Base-by-base conservation (phyloP, 1,140 invertebrate species). In the Eueides isabella region DNA sequence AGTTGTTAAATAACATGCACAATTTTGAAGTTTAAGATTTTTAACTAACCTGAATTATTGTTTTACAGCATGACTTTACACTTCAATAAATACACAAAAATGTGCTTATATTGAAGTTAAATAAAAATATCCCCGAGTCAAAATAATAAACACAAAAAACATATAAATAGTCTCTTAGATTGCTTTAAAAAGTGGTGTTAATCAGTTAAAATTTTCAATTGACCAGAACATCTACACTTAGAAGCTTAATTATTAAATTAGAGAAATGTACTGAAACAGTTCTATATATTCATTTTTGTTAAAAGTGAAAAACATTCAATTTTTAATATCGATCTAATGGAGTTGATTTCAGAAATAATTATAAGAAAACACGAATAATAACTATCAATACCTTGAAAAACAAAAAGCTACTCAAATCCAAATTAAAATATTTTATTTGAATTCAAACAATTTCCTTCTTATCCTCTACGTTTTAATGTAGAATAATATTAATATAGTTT, bases 31-130 rank as follows among this genome's bases (percentile, higher is more conserved):
- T 23, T 66, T 38, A 33, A 67, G 66, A 64, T 75, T 74, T 74
- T 76, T 44, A 76, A 75, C 64, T 75, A 75, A 78, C 63, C 72
- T 67, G 48, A n/a, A 33, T 61, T 66, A 67, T 41, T 29, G 67
- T 73, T 71, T 73, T 71, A 55, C 48, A 75, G 77, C 77, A 78
- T 78, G 77, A 55, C 12, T 55, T 35, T 69, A 48, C 31, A 61
- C 30, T 9, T 33, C 23, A 33, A 41, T 41, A 28, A 41, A 41
- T 38, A 41, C 1, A 44, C 2, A 23, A 48, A 67, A 1, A 31
- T 12, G 12, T 26, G 48, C 26, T 55, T 55, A 55, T 26, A 55
- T 26, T 55, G 23, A 55, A 23, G 9, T 23, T 55, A 14, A 23
- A 55, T 26, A 19, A 2, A 35, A 12, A 35, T 6, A 35, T 35